phyloP scores from a whole-genome alignment of 2,113 vertebrate species.

The Misgurnus mizolepis region DNA sequence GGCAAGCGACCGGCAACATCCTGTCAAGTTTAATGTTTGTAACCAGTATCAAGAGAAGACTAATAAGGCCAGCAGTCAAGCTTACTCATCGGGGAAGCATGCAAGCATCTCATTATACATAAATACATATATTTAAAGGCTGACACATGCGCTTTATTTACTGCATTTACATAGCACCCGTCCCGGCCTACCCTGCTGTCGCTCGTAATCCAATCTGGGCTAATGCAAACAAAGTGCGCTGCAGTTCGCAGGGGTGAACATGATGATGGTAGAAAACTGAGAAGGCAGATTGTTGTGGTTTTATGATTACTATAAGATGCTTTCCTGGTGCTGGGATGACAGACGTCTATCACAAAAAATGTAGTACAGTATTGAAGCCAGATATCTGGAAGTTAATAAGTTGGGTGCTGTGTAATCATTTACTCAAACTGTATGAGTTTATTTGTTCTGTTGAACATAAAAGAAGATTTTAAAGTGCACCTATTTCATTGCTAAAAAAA shows the following conservation, averaged over 20 bases:
- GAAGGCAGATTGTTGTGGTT: constrained; percentile 56
- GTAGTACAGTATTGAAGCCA: constrained; percentile 38
- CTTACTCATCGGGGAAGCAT: constrained; percentile 60
- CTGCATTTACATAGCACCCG: constrained; percentile 65
- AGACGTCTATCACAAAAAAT: constrained; percentile 32
- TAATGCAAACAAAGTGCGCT: constrained; percentile 71
- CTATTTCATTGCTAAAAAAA: too few species aligned
- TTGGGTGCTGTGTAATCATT: too few species aligned
- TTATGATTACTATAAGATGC: constrained; percentile 53
- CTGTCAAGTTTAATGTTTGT: constrained; percentile 59
- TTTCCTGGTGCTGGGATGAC: constrained; percentile 57
- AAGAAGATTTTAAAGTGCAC: too few species aligned
- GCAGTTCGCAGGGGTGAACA: constrained; percentile 66
- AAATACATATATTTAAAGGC: constrained; percentile 64
- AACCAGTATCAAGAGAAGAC: constrained; percentile 65
- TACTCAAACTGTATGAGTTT: too few species aligned
- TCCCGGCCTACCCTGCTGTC: constrained; percentile 59
- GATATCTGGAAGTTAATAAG: neutral
- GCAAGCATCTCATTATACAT: constrained; percentile 73
- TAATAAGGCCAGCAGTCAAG: constrained; percentile 68
- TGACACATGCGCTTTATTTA: constrained; percentile 65
- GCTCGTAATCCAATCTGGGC: constrained; percentile 65
- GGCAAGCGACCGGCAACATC: constrained; percentile 51
- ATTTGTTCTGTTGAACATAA: too few species aligned
- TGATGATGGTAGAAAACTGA: constrained; percentile 65